These are phyloP conservation scores for Sisyra nigra DNA, from an alignment of 2,888 invertebrate genomes.

Conservation along the genomic window DNA sequence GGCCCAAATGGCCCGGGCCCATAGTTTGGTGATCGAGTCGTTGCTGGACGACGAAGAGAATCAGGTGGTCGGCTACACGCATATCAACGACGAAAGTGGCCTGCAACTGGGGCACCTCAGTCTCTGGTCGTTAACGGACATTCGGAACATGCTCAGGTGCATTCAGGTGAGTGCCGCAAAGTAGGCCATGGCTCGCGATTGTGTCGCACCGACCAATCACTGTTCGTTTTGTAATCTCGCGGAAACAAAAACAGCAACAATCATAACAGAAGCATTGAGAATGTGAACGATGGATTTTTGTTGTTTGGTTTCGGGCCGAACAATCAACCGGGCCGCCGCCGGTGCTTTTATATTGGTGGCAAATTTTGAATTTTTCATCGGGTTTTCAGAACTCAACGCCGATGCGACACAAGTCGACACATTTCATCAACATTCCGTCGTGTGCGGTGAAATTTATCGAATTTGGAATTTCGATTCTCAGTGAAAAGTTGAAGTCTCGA, in stretches of 20 bases:
- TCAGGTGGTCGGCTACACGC: conserved; percentile 70
- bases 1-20: conserved; percentile 69
- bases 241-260: no score
- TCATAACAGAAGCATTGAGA: no score
- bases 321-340: no score
- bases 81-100: conserved; percentile 68
- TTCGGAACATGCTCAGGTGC: conserved; percentile 59
- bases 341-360: no score
- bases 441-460: conserved; percentile 71
- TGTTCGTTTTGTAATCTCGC: no score
- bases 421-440: conserved; percentile 71
- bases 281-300: no score
- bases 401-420: conserved; percentile 78
- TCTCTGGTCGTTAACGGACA: conserved; percentile 65
- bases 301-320: no score
- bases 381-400: conserved; percentile 64
- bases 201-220: no score
- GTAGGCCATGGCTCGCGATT: background rate
- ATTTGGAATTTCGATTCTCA: conserved; percentile 63
- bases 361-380: no score
- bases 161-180: conserved; percentile 41
- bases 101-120: conserved; percentile 72
- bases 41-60: conserved; percentile 72
- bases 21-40: conserved; percentile 71
- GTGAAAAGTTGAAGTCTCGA: conserved; percentile 68